Evolutionary conservation across 2,888 invertebrate species (phyloP).

Genomic region (Atrina japonica): DNA sequence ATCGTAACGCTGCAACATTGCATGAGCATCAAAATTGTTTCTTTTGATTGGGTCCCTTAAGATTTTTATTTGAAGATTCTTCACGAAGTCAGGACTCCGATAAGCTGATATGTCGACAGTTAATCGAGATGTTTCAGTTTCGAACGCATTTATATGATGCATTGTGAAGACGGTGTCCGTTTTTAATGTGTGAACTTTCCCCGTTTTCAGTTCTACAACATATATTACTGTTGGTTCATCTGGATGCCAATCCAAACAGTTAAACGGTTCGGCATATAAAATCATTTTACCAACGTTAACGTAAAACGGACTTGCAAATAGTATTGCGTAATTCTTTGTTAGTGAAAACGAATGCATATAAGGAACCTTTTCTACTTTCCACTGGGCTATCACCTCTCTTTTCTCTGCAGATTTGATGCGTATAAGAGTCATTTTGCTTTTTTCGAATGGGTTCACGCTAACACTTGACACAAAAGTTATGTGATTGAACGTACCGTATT

Average conservation of each 20-base stretch:
- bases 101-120: constrained; percentile 72
- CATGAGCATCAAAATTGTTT: constrained; percentile 63
- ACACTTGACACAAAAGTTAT: constrained; percentile 72
- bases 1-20: constrained; percentile 63
- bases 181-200: constrained; percentile 54
- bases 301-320: constrained; percentile 74
- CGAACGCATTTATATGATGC: constrained; percentile 77
- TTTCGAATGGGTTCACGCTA: constrained; percentile 61
- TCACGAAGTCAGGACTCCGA: constrained; percentile 67
- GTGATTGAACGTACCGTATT: constrained; percentile 63
- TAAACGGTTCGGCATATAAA: constrained; percentile 63
- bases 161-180: constrained; percentile 69
- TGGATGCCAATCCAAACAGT: constrained; percentile 70
- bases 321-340: constrained; percentile 68
- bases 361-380: constrained; percentile 68
- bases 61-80: constrained; percentile 60
- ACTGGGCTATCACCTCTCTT: constrained; percentile 66
- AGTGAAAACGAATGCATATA: constrained; percentile 78
- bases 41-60: constrained; percentile 59
- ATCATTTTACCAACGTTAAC: constrained; percentile 70
- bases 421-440: constrained; percentile 65
- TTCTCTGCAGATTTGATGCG: constrained; percentile 62
- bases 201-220: constrained; percentile 65
- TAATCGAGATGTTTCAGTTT: constrained; percentile 54
- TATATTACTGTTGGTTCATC: constrained; percentile 63